phyloP scores from a whole-genome alignment of 2,797 vertebrate genomes.

The Diglossa cyanea region DNA sequence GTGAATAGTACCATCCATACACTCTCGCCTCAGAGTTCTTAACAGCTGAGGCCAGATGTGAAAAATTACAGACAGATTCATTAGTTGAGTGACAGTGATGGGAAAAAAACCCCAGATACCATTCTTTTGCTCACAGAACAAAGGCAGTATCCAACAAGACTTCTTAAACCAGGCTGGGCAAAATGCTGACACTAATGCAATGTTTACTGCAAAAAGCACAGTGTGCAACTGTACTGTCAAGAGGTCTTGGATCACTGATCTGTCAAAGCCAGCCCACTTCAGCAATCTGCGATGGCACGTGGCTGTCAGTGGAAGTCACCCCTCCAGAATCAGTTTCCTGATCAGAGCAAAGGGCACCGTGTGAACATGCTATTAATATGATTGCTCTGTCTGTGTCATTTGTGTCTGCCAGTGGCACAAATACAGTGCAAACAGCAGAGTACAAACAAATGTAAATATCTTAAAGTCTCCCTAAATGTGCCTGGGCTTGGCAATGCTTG shows the following conservation, averaged over 20 bases:
- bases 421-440: not conserved
- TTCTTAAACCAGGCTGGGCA: not conserved
- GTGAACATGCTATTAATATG: not conserved
- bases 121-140: not conserved
- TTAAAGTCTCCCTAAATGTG: not conserved
- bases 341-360: not conserved
- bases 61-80: not conserved
- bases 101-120: not conserved
- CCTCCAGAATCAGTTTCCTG: not conserved
- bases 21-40: not conserved
- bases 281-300: fast-evolving
- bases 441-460: not conserved
- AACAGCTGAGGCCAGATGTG: not conserved
- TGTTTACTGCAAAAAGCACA: not conserved
- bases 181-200: not conserved
- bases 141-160: not conserved
- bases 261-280: not conserved
- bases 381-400: not conserved
- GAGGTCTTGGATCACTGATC: not conserved
- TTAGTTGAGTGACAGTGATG: not conserved
- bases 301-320: not conserved
- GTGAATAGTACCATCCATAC: not conserved
- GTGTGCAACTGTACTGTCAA: not conserved
- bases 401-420: not conserved
- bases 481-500: not conserved